Evolutionary conservation across 2,797 vertebrate species (phyloP).

Genomic region (Trematomus bernacchii): DNA sequence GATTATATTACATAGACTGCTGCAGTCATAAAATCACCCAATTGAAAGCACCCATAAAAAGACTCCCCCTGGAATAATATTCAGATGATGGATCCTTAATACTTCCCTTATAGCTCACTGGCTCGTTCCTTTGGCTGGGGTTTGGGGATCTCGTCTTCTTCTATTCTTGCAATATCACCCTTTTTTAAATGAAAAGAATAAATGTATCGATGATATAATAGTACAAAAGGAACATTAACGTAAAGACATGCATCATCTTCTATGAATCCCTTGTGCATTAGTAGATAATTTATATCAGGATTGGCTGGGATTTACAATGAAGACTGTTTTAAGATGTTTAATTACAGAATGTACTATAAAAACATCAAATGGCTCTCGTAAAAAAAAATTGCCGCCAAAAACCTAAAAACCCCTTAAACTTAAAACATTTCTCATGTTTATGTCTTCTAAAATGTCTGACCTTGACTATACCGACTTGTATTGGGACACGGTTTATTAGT

Average conservation of each 20-base stretch:
- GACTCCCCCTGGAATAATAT: slow-evolving; percentile 63
- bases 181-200: slow-evolving; percentile 16
- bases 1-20: slow-evolving; percentile 69
- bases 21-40: slow-evolving; percentile 69
- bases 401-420: no score
- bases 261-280: not conserved
- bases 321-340: not conserved
- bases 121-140: slow-evolving; percentile 1
- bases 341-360: not conserved
- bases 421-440: no score
- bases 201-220: not conserved
- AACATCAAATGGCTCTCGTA: not conserved
- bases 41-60: slow-evolving; percentile 72
- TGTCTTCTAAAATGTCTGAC: no score
- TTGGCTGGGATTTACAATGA: not conserved
- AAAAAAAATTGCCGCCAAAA: not conserved
- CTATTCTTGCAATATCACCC: not conserved
- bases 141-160: slow-evolving; percentile 13
- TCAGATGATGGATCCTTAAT: slow-evolving; percentile 59
- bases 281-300: not conserved
- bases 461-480: no score
- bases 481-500: no score
- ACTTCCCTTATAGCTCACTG: slow-evolving; percentile 18
- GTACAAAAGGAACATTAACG: not conserved
- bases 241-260: not conserved